Base-by-base conservation (phyloP, 2,113 vertebrate genomes). In the Myotis yumanensis region DNA sequence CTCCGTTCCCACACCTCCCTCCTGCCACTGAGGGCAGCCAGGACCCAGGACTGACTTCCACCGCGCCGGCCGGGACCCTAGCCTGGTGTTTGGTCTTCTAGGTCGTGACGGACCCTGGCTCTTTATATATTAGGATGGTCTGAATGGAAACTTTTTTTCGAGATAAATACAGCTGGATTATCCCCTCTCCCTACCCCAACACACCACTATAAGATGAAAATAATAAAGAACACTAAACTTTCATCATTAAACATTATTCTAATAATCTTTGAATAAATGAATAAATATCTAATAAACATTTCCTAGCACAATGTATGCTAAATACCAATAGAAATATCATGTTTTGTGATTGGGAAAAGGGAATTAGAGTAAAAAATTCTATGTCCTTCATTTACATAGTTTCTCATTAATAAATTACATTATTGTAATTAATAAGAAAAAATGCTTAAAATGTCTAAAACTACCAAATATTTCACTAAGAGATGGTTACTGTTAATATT, bases 341-440 rank as follows among this genome's bases (percentile, higher is more conserved):
- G n/a, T 79, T 96, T 94, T 94, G 17, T 91, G 11, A 68, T 28
- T 57, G 25, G 68, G 59, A 73, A 85, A 87, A 51, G 57, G 17
- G 95, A 96, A 95, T 86, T 79, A 20, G 79, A 89, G 72, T 90
- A 89, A 92, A 92, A 94, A 95, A 48, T 79, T 89, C 5, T 87
- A n/a, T 86, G 32, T 89, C 35, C 12, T 23, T 93, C n/a, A 75
- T 92, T 96, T 92, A 69, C 7, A 72, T 68, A 59, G 37, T 91
- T 83, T 93, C 72, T 86, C 23, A 10, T 48, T 89, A 62, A 43
- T 89, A 96, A 95, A 82, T 73, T 35, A 71, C 30, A 81, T 62
- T 89, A 59, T 88, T 93, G 69, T 91, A 91, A 90, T 94, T 91
- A 87, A 68, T 66, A 43, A 81, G 57, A 85, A 25, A 25, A 91